Base-by-base conservation (phyloP, 2,888 invertebrate genomes). In the Cryptus viduatorius region DNA sequence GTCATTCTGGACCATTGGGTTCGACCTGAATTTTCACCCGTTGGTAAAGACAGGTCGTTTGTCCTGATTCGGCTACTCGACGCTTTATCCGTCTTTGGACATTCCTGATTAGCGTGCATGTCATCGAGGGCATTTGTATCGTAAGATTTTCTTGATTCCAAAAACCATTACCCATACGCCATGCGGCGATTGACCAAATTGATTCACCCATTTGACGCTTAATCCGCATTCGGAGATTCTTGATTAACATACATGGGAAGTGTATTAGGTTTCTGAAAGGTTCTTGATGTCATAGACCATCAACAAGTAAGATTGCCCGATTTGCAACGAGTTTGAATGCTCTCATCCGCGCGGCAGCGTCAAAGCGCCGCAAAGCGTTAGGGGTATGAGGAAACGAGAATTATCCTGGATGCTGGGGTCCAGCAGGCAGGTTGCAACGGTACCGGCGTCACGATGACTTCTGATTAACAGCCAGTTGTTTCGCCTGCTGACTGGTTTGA, bases 391-490 rank as follows among this genome's bases (percentile, higher is more conserved):
- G 53, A 64, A 80, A 37, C 61, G 73, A 80, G 73, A 56, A 50
- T 29, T 71, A 37, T 78, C 53, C 29, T 65, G 77, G 29, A 72
- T 56, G 37, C 67, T 16, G 77, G 72, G 82, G 86, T 87, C 86
- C 86, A 72, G 83, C 77, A 86, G 77, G 88, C 44, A 37, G 50
- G 10, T 37, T 42, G 46, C 37, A 37, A 37, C 29, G 64, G 29
- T 46, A 67, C 42, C 46, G 56, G 48, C 75, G 72, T 65, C 76
- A 89, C 90, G 92, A 93, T 93, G 93, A 93, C 93, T 93, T 93
- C 93, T 93, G 93, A 93, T 93, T 93, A 92, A 93, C 93, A 91
- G 91, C 89, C 91, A 93, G 92, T 93, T 93, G 92, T 93, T 93
- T 93, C 90, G 87, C 80, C 77, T 82, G 82, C 77, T 72, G 59